Evolutionary conservation across 2,888 invertebrate species (phyloP), one percentile per base, ranked within the genome.

Genomic region (Kuschelorhynchus macadamiae): DNA sequence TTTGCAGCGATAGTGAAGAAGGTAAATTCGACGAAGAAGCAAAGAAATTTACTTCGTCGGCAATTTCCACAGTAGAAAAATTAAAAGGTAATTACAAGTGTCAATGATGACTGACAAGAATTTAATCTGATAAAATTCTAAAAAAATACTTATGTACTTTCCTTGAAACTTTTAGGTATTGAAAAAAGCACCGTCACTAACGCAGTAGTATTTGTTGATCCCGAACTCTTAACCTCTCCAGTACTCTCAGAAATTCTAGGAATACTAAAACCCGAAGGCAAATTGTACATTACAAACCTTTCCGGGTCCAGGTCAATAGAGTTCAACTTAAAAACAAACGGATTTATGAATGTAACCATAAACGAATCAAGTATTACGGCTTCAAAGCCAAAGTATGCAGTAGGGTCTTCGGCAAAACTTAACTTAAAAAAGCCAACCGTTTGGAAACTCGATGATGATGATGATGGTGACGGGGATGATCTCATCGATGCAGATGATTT

Each of bases 401-500:
- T 89, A 18, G 91, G 91, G n/a, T 90, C 91, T 0, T 85, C 88
- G 9, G 84, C 87, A 0, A 86, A 88, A 67, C 78, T 91, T 14
- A 84, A 85, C 18, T 84, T 87, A 20, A 74, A 81, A 17, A 77
- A 83, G 56, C 78, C 83, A 21, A 25, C 44, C 36, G 88, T 92
- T 1, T 96, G 96, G 95, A 93, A 93, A 81, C 81, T 96, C 46
- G 91, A 92, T n/a, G n/a, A n/a, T n/a, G 91, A 92, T 68, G 90
- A 92, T 67, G 87, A 88, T 56, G 87, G 88, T 70, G 90, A 91
- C 8, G 88, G 88, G 56, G 84, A 85, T 53, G 93, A 95, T 77
- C 91, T 91, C 76, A 94, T 98, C 73, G 92, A 98, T 83, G 92
- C 94, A 68, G 93, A 96, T 82, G 90, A 92, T 74, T 87, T 99